Base-by-base conservation (phyloP, 2,888 invertebrate genomes). In the Lochmaea capreae region DNA sequence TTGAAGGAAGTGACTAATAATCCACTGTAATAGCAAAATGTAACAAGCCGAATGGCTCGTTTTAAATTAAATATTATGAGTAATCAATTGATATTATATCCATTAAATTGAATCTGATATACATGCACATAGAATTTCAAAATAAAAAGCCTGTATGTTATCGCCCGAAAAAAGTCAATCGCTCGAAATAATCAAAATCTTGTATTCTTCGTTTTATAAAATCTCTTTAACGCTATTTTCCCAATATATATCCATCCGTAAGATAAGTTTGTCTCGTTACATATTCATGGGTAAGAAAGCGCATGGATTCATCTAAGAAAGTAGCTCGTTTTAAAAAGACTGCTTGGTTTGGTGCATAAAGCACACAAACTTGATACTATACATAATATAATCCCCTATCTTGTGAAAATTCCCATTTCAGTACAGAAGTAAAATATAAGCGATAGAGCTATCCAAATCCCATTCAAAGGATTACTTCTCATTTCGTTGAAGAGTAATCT, bases 361-460 rank as follows among this genome's bases (percentile, higher is more conserved):
- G 69, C 75, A 75, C 66, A 66, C 43, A 63, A 63, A 63, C 62
- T 63, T 43, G 62, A 63, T 63, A 18, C 43, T 12, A 43, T 72
- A 72, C 74, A 75, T 69, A n/a, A n/a, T n/a, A 73, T 76, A 76
- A 77, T 76, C 72, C 67, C 52, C 74, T 67, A 74, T 74, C 67
- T 77, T 65, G 66, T 74, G 73, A 73, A 74, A 69, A 71, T 76
- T 71, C 65, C 72, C 46, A 62, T 42, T 74, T 69, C 67, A 59
- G 67, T 71, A 67, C 72, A 71, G 66, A 73, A 74, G 76, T 74
- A 74, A 79, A 80, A 77, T 80, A 78, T 79, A 79, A 77, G 79
- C 76, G 71, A 52, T 71, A 74, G 77, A 73, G 78, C 77, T 78
- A 80, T 80, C 78, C 77, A 74, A 68, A 79, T 79, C 74, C 74